These are phyloP conservation scores for Brachylomia viminalis DNA, from an alignment of 2,888 invertebrate species.

Conservation along the genomic window DNA sequence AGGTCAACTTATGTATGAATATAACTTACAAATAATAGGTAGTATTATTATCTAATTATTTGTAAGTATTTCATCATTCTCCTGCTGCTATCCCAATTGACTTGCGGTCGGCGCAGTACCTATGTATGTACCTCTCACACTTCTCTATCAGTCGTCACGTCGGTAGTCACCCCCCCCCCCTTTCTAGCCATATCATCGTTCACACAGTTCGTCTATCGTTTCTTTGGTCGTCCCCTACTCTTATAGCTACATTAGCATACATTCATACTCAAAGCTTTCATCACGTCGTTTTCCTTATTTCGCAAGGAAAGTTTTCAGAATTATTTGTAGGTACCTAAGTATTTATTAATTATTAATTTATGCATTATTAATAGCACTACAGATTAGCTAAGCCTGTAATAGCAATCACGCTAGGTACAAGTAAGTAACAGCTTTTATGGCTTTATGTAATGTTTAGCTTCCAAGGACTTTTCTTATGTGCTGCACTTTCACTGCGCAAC, in stretches of 20 bases:
- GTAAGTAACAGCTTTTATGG: neutral
- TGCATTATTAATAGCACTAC: too few relatives aligned
- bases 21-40: too few relatives aligned
- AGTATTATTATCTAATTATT: neutral
- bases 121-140: neutral
- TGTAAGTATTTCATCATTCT: neutral
- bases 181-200: rapidly evolving
- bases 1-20: neutral
- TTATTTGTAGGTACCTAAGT: neutral
- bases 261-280: neutral
- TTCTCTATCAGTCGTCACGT: neutral
- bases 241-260: neutral
- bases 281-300: neutral
- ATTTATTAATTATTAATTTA: neutral
- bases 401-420: too few relatives aligned
- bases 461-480: constrained; percentile 12
- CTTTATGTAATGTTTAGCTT: neutral
- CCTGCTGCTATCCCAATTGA: neutral
- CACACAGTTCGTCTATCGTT: neutral
- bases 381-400: neutral
- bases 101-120: neutral
- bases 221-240: neutral
- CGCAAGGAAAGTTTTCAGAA: neutral
- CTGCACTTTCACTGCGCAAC: constrained; percentile 15
- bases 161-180: rapidly evolving